Evolutionary conservation across 2,797 vertebrate genomes (phyloP), one percentile per base, ranked within the genome.

Genomic region (Ptychobarbus kaznakovi): DNA sequence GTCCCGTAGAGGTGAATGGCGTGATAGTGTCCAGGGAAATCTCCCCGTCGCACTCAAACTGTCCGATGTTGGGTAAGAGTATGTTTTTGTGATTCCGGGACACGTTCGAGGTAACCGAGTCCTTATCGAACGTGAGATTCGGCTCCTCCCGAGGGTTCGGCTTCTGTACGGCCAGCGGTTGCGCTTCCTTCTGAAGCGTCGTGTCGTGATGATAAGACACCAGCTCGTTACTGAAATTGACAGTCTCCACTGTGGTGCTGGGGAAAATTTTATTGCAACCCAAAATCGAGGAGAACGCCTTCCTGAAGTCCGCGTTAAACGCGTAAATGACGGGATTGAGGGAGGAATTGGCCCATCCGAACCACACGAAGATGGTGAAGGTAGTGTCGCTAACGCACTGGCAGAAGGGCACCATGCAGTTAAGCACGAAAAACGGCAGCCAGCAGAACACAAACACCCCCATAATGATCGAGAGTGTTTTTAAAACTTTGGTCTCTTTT

Each of bases 401-500:
- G 68, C 90, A 91, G 84, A 90, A 91, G 28, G 89, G 92, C 6
- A 92, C 88, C 86, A 93, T 28, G 86, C 94, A 95, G 89, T 92
- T 95, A n/a, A 95, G 88, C 65, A 95, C 90, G 0, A 95, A 95
- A 73, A 96, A 95, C 12, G 94, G 93, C 58, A 94, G 91, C 93
- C 93, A 94, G 85, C 94, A 95, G 83, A 91, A 93, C 20, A 94
- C 92, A 11, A 95, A 93, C 25, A 91, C 90, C 0, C 94, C 94
- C 93, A 93, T 86, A 9, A 94, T 94, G 86, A 95, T 61, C 3
- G 92, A 93, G 10, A 94, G 90, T 0, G 94, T 95, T 91, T 93
- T 94, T 11, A 94, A 91, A 80, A 93, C 95, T 89, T 96, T 97
- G 88, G 95, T 96, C 80, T 97, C 96, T 83, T 96, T 96, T 88